Percentiles rank a stretch among this genome's conserved stretches.
phyloP scores from a whole-genome alignment of 2,113 vertebrate species.

The Lamprotornis superbus region DNA sequence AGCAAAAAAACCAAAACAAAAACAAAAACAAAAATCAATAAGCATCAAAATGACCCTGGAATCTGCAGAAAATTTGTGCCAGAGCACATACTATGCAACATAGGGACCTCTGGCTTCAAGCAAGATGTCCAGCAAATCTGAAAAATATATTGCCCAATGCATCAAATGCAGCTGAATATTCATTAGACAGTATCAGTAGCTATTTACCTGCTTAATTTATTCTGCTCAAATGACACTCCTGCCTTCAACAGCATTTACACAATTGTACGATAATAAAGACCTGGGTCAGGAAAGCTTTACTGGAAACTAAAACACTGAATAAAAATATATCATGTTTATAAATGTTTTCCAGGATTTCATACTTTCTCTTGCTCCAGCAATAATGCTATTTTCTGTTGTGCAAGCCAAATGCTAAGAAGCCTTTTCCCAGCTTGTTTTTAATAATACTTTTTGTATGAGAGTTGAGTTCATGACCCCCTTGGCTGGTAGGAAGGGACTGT shows the following conservation, averaged over 20 bases:
- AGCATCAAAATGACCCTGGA: background rate
- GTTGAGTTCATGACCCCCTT: background rate
- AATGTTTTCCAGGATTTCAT: conserved; percentile 5
- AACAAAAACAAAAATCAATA: background rate
- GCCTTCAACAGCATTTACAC: background rate
- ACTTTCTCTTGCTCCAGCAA: background rate
- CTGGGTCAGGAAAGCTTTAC: background rate
- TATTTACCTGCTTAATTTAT: background rate
- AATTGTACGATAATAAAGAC: background rate
- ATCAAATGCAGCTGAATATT: background rate
- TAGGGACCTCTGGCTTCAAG: background rate
- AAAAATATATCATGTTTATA: background rate
- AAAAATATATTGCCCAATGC: background rate
- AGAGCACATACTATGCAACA: background rate
- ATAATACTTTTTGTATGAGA: background rate
- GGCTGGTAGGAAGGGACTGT: background rate
- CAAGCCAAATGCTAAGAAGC: background rate
- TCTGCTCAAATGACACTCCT: background rate
- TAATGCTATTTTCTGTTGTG: background rate
- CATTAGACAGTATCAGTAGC: background rate
- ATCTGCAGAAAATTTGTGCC: background rate
- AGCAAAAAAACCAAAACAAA: too few relatives aligned
- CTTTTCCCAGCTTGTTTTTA: background rate
- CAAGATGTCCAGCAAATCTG: background rate
- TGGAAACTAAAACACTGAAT: background rate